phyloP scores from a whole-genome alignment of 1,140 invertebrate genomes.

The Caenorhabditis latens region DNA sequence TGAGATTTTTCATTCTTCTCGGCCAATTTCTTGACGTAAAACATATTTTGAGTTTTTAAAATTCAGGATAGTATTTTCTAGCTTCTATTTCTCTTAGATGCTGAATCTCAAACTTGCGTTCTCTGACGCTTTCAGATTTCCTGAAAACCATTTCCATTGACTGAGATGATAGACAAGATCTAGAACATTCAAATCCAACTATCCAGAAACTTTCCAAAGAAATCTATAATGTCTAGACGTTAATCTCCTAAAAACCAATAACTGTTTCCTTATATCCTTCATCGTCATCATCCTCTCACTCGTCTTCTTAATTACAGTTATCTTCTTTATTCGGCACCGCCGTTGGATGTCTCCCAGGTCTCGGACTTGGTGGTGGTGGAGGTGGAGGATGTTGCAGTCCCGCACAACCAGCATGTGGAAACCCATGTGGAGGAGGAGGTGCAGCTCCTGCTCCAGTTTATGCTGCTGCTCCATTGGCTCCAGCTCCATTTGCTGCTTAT shows the following conservation, averaged over 20 bases:
- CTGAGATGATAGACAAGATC: too few species aligned
- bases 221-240: too few species aligned
- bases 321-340: slow-evolving; percentile 10
- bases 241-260: too few species aligned
- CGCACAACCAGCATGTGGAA: slow-evolving; percentile 32
- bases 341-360: slow-evolving; percentile 34
- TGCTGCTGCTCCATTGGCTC: slow-evolving; percentile 26
- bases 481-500: slow-evolving; percentile 37
- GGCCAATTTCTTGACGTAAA: not conserved
- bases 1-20: not conserved
- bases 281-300: not conserved
- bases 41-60: not conserved
- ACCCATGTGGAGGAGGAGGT: slow-evolving; percentile 36
- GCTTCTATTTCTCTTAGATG: not conserved
- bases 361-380: slow-evolving; percentile 43
- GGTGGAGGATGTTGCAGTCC: slow-evolving; percentile 56
- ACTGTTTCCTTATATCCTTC: too few species aligned
- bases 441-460: slow-evolving; percentile 50
- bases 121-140: too few species aligned
- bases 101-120: not conserved
- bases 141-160: too few species aligned
- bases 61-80: too few species aligned
- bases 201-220: too few species aligned
- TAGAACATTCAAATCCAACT: too few species aligned
- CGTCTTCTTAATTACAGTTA: slow-evolving; percentile 10